A percentile compares a stretch with the other conserved stretches of the same genome.
Conservation (phyloP, 2,797 vertebrate genomes). For the Coilia nasus region DNA sequence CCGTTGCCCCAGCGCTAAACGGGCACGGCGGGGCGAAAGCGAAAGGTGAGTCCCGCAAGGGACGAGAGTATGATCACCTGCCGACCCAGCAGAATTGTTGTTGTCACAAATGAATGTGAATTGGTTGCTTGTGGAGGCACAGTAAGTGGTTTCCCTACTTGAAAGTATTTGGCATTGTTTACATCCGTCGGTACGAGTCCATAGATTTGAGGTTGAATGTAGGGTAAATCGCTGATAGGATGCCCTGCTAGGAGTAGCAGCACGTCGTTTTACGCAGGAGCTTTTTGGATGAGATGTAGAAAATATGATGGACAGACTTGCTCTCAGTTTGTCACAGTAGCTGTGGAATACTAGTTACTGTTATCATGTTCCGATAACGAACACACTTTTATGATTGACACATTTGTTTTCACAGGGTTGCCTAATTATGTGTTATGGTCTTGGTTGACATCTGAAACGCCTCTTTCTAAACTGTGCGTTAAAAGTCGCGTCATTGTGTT, state of each 20-base stretch:
- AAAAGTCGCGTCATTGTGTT: not conserved
- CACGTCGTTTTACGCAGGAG: not conserved
- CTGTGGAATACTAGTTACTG: not conserved
- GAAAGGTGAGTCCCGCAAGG: conserved; percentile 82
- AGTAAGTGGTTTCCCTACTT: not conserved
- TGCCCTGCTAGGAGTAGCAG: conserved; percentile 1
- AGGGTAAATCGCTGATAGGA: not conserved
- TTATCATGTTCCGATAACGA: not conserved
- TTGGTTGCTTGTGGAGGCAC: not conserved
- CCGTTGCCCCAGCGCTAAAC: conserved; percentile 79
- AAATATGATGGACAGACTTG: not conserved
- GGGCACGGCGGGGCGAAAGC: conserved; percentile 82
- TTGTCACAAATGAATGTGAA: not conserved
- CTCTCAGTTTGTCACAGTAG: not conserved
- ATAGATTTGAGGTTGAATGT: not conserved
- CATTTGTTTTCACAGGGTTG: not conserved
- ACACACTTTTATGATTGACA: not conserved
- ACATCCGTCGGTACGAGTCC: not conserved
- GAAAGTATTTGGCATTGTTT: not conserved
- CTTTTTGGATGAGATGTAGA: not conserved
- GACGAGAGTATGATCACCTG: not conserved
- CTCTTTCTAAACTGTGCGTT: not conserved
- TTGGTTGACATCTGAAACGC: not conserved
- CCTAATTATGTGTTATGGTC: not conserved
- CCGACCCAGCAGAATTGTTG: not conserved